phyloP scores from a whole-genome alignment of 2,888 invertebrate species.

The Phaonia tiefii region DNA sequence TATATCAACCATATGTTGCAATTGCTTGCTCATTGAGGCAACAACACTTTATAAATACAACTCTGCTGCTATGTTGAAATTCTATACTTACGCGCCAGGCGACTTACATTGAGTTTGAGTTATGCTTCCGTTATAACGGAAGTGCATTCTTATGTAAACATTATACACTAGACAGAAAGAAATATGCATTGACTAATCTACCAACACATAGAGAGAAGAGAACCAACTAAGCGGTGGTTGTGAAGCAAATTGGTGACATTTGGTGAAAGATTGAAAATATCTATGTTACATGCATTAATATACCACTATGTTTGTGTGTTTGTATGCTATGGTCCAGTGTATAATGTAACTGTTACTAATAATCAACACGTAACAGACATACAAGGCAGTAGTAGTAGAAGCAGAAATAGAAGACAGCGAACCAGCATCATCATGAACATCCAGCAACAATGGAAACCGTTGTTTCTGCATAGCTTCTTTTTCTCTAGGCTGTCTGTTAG shows the following conservation, averaged over 20 bases:
- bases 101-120: slow-evolving; percentile 2
- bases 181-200: too few species aligned
- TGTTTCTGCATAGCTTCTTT: background rate
- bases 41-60: background rate
- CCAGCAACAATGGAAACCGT: background rate
- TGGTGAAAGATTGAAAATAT: background rate
- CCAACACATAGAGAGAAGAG: background rate
- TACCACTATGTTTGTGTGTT: slow-evolving; percentile 2
- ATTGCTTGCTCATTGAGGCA: background rate
- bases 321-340: background rate
- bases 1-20: background rate
- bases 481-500: background rate
- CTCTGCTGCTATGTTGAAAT: background rate
- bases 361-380: background rate
- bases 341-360: slow-evolving; percentile 17
- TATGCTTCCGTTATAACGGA: slow-evolving; percentile 49
- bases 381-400: background rate
- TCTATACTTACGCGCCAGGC: background rate
- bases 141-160: slow-evolving; percentile 40
- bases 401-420: background rate
- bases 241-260: background rate
- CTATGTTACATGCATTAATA: background rate
- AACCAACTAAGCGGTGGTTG: background rate
- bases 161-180: background rate
- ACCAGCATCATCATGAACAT: background rate